These are phyloP conservation scores for Heliocidaris tuberculata DNA, from an alignment of 35 echinoderm and acorn worm genomes.

Conservation along the genomic window DNA sequence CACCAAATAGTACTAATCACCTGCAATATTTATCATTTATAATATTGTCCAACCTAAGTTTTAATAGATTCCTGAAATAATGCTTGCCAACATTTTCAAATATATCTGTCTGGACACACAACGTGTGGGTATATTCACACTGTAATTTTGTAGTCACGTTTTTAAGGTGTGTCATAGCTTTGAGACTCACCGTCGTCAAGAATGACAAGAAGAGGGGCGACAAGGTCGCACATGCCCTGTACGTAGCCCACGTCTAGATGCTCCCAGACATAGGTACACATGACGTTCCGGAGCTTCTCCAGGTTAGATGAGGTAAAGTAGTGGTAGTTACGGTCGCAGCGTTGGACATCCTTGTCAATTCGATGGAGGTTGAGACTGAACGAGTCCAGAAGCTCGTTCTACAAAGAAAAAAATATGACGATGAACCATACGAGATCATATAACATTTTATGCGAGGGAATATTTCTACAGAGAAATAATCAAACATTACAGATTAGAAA, in stretches of 20 bases:
- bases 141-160: no score
- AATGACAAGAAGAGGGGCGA: constrained; percentile 92
- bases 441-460: neutral
- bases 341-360: constrained; percentile 96
- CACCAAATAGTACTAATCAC: no score
- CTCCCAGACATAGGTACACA: constrained; percentile 99
- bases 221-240: constrained; percentile 98
- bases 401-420: neutral
- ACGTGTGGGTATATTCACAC: no score
- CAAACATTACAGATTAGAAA: neutral
- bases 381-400: constrained; percentile 92
- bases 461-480: neutral
- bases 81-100: no score
- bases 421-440: neutral
- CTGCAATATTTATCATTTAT: no score
- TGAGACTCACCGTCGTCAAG: constrained; percentile 87
- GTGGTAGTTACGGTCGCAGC: constrained; percentile 96
- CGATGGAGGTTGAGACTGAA: constrained; percentile 96
- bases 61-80: no score
- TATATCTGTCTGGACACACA: no score
- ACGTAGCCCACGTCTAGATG: constrained; percentile 95
- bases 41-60: no score
- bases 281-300: constrained; percentile 91
- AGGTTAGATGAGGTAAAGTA: constrained; percentile 80
- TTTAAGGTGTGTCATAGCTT: no score